phyloP scores from a whole-genome alignment of 1,140 invertebrate species.

The Trinorchestia longiramus region DNA sequence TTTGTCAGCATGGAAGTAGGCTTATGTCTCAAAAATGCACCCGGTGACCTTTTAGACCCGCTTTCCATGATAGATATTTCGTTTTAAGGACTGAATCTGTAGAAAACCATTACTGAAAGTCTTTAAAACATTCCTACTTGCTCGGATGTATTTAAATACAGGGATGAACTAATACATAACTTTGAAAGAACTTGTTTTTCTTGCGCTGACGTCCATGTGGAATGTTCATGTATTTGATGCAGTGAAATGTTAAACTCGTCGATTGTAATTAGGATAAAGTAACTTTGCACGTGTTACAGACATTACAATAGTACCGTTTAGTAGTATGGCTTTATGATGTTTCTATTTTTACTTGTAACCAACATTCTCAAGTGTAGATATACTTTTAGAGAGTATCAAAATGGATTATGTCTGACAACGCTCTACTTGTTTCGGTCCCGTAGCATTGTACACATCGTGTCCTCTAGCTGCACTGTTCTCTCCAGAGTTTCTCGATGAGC shows the following conservation, averaged over 20 bases:
- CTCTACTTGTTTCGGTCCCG: not conserved
- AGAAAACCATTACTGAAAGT: not conserved
- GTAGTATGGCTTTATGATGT: not conserved
- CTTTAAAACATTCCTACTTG: not conserved
- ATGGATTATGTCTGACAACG: not conserved
- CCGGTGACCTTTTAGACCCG: not conserved
- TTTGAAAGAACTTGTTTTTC: not conserved
- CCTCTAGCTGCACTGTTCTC: no score
- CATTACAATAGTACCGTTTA: not conserved
- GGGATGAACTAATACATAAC: not conserved
- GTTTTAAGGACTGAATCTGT: not conserved
- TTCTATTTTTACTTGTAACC: not conserved
- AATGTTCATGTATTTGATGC: not conserved
- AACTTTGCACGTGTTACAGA: not conserved
- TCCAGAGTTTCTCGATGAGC: no score
- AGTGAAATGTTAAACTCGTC: not conserved
- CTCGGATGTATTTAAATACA: not conserved
- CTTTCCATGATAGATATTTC: not conserved
- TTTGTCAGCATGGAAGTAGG: not conserved
- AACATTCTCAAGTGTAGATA: not conserved
- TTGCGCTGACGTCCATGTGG: not conserved
- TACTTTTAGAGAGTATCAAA: not conserved
- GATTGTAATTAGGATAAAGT: not conserved
- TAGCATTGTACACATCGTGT: no score
- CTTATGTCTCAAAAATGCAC: not conserved